A percentile compares a stretch with the other conserved stretches of the same genome.
Evolutionary conservation across 2,113 vertebrate species (phyloP).

Genomic region (Centrocercus urophasianus): DNA sequence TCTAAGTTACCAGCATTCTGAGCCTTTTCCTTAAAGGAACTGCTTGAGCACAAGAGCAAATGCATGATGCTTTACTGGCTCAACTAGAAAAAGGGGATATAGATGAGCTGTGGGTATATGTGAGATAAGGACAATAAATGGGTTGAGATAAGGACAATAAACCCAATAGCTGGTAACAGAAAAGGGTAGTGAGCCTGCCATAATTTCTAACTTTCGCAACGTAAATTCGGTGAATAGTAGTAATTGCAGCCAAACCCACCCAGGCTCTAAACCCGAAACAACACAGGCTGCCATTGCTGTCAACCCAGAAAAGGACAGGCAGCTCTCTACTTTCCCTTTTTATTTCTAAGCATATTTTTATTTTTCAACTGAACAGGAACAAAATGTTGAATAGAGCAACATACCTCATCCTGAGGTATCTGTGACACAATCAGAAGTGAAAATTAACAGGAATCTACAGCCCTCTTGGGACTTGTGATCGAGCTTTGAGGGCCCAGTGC

Average conservation of each 20-base stretch:
- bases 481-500: background rate
- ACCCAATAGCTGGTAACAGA: background rate
- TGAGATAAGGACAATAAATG: background rate
- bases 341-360: background rate
- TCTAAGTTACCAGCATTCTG: background rate
- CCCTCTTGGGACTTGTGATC: background rate
- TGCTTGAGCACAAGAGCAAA: background rate
- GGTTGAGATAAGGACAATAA: background rate
- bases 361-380: background rate
- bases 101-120: background rate
- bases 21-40: background rate
- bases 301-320: background rate
- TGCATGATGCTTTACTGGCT: background rate
- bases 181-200: background rate
- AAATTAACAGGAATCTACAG: background rate
- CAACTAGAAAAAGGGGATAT: background rate
- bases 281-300: background rate
- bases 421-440: background rate
- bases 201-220: background rate
- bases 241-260: background rate
- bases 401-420: background rate
- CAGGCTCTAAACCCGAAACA: background rate
- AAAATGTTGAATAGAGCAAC: background rate
- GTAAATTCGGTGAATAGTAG: background rate
- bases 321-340: background rate